Conservation (phyloP, 1,140 invertebrate genomes). For the Pectinophora gossypiella region DNA sequence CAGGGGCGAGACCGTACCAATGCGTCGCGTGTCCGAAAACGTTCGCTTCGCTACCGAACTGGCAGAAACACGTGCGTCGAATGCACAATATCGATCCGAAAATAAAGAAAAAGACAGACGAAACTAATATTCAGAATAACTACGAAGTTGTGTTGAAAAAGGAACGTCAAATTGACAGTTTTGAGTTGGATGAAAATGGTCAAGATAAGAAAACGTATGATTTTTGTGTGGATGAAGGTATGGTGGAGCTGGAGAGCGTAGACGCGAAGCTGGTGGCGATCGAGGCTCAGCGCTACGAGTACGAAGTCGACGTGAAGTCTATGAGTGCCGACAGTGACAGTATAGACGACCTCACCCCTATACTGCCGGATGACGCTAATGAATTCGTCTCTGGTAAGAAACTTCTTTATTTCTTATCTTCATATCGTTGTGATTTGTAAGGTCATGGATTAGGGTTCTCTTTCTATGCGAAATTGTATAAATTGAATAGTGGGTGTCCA, state of each 20-base stretch:
- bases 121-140: too few relatives aligned
- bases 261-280: slow-evolving; percentile 28
- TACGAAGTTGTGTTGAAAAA: background rate
- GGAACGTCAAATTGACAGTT: background rate
- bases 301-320: background rate
- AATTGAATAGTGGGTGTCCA: too few relatives aligned
- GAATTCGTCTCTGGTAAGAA: background rate
- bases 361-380: background rate
- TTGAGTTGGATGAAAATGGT: background rate
- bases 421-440: too few relatives aligned
- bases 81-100: slow-evolving; percentile 43
- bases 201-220: background rate
- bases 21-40: slow-evolving; percentile 47
- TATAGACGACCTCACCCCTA: background rate
- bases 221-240: slow-evolving; percentile 23
- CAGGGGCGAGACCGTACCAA: slow-evolving; percentile 37
- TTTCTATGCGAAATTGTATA: too few relatives aligned
- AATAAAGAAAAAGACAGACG: background rate
- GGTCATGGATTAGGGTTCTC: too few relatives aligned
- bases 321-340: background rate
- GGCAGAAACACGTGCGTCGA: slow-evolving; percentile 43
- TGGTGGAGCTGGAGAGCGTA: slow-evolving; percentile 31
- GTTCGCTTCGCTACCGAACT: slow-evolving; percentile 49
- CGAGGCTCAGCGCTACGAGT: slow-evolving; percentile 26
- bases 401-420: background rate